Percentiles rank a stretch among this genome's conserved stretches.
Conservation (phyloP, 2,113 vertebrate species). For the Regulus satrapa region DNA sequence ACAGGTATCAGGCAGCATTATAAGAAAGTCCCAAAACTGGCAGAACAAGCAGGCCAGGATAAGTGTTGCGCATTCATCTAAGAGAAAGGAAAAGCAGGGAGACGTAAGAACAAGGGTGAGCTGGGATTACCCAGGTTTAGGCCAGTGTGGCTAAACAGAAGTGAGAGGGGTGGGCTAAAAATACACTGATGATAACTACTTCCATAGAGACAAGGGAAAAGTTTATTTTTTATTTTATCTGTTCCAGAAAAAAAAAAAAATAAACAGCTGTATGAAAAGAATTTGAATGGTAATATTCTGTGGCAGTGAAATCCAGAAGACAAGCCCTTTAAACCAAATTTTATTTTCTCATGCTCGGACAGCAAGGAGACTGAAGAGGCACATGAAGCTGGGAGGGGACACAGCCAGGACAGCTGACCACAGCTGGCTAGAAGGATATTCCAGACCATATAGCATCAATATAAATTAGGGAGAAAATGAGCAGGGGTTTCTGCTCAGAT, state of each 20-base stretch:
- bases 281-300: neutral
- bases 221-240: neutral
- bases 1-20: conserved; percentile 79
- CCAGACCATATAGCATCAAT: neutral
- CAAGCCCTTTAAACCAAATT: neutral
- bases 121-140: neutral
- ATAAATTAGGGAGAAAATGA: neutral
- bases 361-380: neutral
- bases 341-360: neutral
- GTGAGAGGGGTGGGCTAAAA: neutral
- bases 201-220: neutral
- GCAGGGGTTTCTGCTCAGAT: neutral
- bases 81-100: conserved; percentile 54
- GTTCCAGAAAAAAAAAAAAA: neutral
- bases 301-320: neutral
- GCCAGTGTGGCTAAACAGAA: neutral
- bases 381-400: neutral
- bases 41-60: conserved; percentile 82
- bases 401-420: neutral
- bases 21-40: conserved; percentile 81
- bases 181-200: neutral
- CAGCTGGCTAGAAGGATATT: neutral
- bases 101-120: neutral
- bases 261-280: neutral
- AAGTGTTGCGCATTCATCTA: conserved; percentile 80